Evolutionary conservation across 2,113 vertebrate species (phyloP), one percentile per base, ranked within the genome.

Genomic region (Xiphophorus hellerii): DNA sequence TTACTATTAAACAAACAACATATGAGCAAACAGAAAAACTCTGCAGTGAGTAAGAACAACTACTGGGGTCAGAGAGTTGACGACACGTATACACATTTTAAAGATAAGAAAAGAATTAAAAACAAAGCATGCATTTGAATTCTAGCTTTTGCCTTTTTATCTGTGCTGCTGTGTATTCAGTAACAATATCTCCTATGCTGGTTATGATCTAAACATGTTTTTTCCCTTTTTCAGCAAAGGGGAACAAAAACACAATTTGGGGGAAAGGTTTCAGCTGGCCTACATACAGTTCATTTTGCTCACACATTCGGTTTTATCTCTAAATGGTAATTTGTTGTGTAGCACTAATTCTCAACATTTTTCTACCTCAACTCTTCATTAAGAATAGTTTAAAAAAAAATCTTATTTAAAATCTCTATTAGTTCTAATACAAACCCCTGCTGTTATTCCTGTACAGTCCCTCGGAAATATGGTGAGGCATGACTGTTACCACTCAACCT

Each of bases 251-350:
- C 28, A 77, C 74, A 74, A 67, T 33, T 54, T 63, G 69, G 62
- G 76, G 85, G 84, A 76, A 44, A 42, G 74, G 86, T 69, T 42
- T 31, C 73, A 77, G 69, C 64, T 82, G 78, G 76, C 80, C 83
- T 71, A 77, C 73, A 83, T 79, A 81, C 37, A 74, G 71, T 67
- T 58, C 51, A 75, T 77, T 9, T 28, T 72, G 71, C 73, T 69
- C 69, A 82, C 44, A 81, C 29, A 6, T 66, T 80, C 29, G 33
- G 63, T 74, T 72, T 37, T 28, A 12, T 72, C 20, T 78, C 78
- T 62, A 80, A 84, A 74, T 76, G 75, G 89, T 86, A 22, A 78
- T 78, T 77, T 81, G 42, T 42, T 79, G 42, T 62, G 15, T 29
- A 60, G 35, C 66, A 30, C 30, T 62, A 54, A 80, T 69, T 66